These are phyloP conservation scores for Festucalex cinctus DNA, from an alignment of 2,113 vertebrate genomes.

Conservation along the genomic window DNA sequence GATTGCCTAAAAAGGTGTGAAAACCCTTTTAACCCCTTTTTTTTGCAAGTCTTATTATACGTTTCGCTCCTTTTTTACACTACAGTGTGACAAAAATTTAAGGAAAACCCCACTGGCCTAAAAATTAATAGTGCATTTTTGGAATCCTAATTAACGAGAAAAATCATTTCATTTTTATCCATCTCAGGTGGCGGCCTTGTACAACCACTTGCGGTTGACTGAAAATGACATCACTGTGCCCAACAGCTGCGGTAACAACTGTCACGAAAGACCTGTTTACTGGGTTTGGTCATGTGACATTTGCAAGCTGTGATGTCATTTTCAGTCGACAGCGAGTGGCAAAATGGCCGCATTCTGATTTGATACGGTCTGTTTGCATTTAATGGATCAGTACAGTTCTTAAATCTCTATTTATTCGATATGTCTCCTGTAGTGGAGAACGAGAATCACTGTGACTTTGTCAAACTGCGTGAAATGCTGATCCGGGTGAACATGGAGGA, in stretches of 20 bases:
- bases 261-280: too few species aligned
- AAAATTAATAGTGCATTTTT: too few species aligned
- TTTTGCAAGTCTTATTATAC: constrained; percentile 13
- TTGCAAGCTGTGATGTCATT: too few species aligned
- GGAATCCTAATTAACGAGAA: too few species aligned
- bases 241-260: too few species aligned
- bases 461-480: constrained; percentile 97
- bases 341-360: neutral
- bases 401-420: neutral
- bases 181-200: too few species aligned
- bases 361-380: constrained; percentile 6
- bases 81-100: neutral
- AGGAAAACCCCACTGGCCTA: too few species aligned
- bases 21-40: constrained; percentile 6
- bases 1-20: constrained; percentile 3
- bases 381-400: neutral
- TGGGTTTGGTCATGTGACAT: too few species aligned
- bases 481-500: constrained; percentile 99
- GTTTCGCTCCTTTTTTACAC: neutral
- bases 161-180: too few species aligned
- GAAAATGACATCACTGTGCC: too few species aligned
- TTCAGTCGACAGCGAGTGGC: too few species aligned
- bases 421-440: constrained; percentile 83
- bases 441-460: constrained; percentile 95
- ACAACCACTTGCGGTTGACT: too few species aligned